Evolutionary conservation across 1,140 invertebrate genomes (phyloP).

Genomic region (Scaptomyza graminum): DNA sequence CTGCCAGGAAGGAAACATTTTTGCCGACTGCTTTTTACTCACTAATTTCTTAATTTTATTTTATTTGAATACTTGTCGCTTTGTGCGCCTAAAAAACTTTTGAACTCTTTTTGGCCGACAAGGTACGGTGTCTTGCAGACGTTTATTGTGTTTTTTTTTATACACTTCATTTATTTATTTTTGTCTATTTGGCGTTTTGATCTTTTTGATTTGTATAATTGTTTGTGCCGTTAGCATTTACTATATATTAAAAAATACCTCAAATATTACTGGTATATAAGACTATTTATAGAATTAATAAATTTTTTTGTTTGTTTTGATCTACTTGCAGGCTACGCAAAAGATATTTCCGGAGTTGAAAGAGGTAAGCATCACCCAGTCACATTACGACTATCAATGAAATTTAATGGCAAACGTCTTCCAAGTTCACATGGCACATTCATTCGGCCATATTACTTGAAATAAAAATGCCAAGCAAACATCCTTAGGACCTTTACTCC

Average conservation of each 20-base stretch:
- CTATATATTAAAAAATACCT: constrained; percentile 51
- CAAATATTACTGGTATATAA: constrained; percentile 19
- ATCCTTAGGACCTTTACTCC: constrained; percentile 6
- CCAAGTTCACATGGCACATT: neutral
- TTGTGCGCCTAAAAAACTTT: constrained; percentile 31
- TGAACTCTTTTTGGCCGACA: constrained; percentile 3
- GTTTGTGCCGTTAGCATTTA: constrained; percentile 25
- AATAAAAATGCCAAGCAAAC: constrained; percentile 25
- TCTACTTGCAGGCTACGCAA: constrained; percentile 81
- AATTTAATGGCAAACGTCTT: constrained; percentile 27
- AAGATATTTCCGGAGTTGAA: constrained; percentile 83
- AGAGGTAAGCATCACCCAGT: constrained; percentile 65
- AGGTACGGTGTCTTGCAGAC: neutral
- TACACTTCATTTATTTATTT: neutral
- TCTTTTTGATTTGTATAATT: constrained; percentile 48
- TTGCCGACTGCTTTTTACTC: constrained; percentile 39
- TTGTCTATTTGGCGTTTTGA: constrained; percentile 6
- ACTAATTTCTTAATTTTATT: constrained; percentile 75
- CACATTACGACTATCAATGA: neutral
- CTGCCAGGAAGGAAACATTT: constrained; percentile 63
- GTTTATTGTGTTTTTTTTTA: neutral
- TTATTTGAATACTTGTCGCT: constrained; percentile 74
- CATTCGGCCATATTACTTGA: neutral
- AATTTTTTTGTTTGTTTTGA: constrained; percentile 26
- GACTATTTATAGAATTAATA: constrained; percentile 43